phyloP scores from a whole-genome alignment of 2,113 vertebrate genomes.

The Mola mola region DNA sequence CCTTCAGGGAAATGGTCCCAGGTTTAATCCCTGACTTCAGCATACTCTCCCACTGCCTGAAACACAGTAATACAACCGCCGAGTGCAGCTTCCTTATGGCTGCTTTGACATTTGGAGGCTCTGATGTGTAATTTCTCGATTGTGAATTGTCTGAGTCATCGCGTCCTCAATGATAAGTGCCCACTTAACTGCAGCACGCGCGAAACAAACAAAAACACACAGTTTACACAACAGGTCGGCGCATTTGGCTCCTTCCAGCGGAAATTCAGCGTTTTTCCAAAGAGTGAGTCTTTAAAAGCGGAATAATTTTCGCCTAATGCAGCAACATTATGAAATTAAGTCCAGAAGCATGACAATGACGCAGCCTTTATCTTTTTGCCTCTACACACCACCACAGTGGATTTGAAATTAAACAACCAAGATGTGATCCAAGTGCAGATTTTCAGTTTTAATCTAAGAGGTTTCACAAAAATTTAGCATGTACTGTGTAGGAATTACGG shows the following conservation, averaged over 20 bases:
- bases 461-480: too few species aligned
- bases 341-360: too few species aligned
- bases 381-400: too few species aligned
- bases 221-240: constrained; percentile 20
- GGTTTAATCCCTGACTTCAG: constrained; percentile 50
- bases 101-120: constrained; percentile 42
- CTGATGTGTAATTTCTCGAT: constrained; percentile 25
- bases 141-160: constrained; percentile 16
- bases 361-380: too few species aligned
- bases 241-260: constrained; percentile 10
- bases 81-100: constrained; percentile 15
- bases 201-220: constrained; percentile 8
- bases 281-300: background rate
- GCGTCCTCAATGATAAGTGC: constrained; percentile 4
- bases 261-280: too few species aligned
- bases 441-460: too few species aligned
- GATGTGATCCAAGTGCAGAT: too few species aligned
- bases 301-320: too few species aligned
- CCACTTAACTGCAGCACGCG: constrained; percentile 6
- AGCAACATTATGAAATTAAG: too few species aligned
- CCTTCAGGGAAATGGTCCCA: constrained; percentile 22
- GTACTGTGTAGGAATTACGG: too few species aligned
- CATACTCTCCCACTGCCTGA: constrained; percentile 12
- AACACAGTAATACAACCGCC: constrained; percentile 7
- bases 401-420: too few species aligned